These are phyloP conservation scores for Apteryx mantelli DNA, from an alignment of 2,113 vertebrate genomes.

Conservation along the genomic window DNA sequence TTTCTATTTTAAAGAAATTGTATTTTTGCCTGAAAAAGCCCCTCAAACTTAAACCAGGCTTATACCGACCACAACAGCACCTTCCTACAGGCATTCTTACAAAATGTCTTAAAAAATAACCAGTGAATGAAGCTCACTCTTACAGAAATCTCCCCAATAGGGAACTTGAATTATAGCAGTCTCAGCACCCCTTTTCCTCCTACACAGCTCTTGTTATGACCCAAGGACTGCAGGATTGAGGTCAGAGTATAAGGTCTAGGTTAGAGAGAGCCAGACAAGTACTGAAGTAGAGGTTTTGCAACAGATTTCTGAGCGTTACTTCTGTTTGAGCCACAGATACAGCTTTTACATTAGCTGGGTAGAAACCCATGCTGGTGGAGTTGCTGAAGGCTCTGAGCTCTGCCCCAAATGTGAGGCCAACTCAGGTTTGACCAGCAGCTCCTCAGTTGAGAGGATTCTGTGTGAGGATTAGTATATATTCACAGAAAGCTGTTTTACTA, in stretches of 20 bases:
- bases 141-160: neutral
- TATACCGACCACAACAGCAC: neutral
- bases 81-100: neutral
- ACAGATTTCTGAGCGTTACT: neutral
- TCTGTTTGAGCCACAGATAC: fast-evolving
- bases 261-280: neutral
- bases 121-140: neutral
- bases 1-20: neutral
- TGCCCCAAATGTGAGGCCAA: neutral
- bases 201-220: neutral
- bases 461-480: neutral
- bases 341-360: neutral
- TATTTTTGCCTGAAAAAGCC: neutral
- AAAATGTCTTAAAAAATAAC: neutral
- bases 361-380: neutral
- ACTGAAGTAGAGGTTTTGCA: neutral
- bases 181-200: neutral
- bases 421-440: neutral
- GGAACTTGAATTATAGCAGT: neutral
- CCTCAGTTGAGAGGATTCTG: neutral
- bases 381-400: neutral
- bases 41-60: neutral
- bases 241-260: neutral
- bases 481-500: neutral
- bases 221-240: neutral